Percentiles rank a stretch among this genome's conserved stretches.
These are phyloP conservation scores for Scaeva pyrastri DNA, from an alignment of 2,888 invertebrate species.

Conservation along the genomic window DNA sequence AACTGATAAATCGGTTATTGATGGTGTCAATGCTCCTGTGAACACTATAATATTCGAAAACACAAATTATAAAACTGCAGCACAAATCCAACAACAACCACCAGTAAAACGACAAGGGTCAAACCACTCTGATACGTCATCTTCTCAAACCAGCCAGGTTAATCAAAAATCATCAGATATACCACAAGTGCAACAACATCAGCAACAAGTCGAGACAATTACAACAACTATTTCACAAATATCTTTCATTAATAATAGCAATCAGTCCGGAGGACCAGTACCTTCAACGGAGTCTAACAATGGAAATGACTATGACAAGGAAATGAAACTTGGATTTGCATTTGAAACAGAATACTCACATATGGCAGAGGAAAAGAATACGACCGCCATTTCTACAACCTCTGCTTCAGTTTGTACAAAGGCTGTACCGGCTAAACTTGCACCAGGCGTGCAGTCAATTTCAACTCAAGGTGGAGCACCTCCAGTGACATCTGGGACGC, in stretches of 20 bases:
- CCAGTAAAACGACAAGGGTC: slow-evolving; percentile 84
- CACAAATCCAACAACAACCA: slow-evolving; percentile 84
- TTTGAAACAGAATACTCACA: slow-evolving; percentile 92
- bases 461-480: slow-evolving; percentile 47
- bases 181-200: slow-evolving; percentile 63
- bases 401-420: slow-evolving; percentile 80
- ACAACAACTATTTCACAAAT: slow-evolving; percentile 87
- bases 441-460: slow-evolving; percentile 79
- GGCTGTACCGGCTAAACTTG: slow-evolving; percentile 80
- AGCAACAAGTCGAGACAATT: slow-evolving; percentile 82
- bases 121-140: slow-evolving; percentile 69
- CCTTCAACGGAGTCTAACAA: slow-evolving; percentile 81
- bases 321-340: slow-evolving; percentile 95
- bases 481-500: slow-evolving; percentile 38
- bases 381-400: slow-evolving; percentile 45
- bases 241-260: slow-evolving; percentile 85
- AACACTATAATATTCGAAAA: slow-evolving; percentile 96
- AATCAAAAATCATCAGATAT: slow-evolving; percentile 59
- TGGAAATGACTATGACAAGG: slow-evolving; percentile 90
- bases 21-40: slow-evolving; percentile 91
- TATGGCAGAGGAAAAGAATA: slow-evolving; percentile 85
- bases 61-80: slow-evolving; percentile 92
- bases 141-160: slow-evolving; percentile 54
- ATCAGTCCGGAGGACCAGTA: slow-evolving; percentile 59
- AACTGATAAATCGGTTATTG: slow-evolving; percentile 83